Base-by-base conservation (phyloP, 2,797 vertebrate species). In the Micromesistius poutassou region DNA sequence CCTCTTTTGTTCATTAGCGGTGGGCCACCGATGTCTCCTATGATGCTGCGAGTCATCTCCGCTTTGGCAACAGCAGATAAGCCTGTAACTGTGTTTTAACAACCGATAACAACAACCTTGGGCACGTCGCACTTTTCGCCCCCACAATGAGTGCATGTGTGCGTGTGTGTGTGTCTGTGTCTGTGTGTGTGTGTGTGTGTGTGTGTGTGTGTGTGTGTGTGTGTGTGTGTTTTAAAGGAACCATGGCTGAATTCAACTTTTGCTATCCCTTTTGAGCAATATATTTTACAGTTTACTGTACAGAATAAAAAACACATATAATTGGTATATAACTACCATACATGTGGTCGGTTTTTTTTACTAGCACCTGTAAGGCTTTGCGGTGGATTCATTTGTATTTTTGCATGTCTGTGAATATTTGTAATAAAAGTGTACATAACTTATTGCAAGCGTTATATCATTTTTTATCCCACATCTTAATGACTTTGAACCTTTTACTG, bases 381-480 rank as follows among this genome's bases (percentile, higher is more conserved):
- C 88, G 90, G 86, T 79, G 12, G 50, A 71, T 75, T 75, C 13
- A 35, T 80, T 83, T 81, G 78, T 80, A 84, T 88, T 82, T 86
- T 84, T 91, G 87, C 85, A 91, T 90, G 83, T 92, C 89, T 92
- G 89, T 92, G 86, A 83, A 90, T 92, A 87, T 93, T 91, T 93
- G 90, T 93, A 94, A 94, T 94, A 94, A 93, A 95, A 89, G 79
- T 93, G 91, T 94, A 94, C 81, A 94, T 92, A 92, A 79, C 82
- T 90, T 88, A 75, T 83, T 70, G 84, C 42, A 74, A 76, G 71
- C 89, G 81, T 62, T n/a, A 62, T 82, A n/a, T 80, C 79, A 76
- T 82, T 81, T 84, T 38, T 71, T 79, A 38, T n/a, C 22, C 30
- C 22, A n/a, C 22, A 36, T 25, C 8, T n/a, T 73, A 10, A 66